These are phyloP conservation scores for Araneus ventricosus DNA, from an alignment of 1,140 invertebrate genomes.

Conservation along the genomic window DNA sequence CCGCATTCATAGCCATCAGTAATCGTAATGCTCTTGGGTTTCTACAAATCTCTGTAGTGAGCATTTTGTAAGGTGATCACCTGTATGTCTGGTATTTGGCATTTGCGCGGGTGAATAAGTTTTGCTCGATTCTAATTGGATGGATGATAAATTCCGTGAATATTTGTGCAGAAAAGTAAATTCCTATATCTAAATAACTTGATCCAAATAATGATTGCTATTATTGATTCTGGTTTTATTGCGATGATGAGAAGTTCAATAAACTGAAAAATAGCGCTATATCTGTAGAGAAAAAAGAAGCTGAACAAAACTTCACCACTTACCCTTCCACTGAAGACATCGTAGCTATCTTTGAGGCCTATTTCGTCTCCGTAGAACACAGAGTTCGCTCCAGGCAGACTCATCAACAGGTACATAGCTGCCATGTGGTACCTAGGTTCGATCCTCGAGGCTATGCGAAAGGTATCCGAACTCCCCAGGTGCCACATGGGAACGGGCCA, in stretches of 20 bases:
- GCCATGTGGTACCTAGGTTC: slow-evolving; percentile 84
- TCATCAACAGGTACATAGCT: slow-evolving; percentile 85
- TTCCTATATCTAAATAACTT: too few relatives aligned
- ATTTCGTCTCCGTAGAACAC: slow-evolving; percentile 92
- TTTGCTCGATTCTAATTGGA: too few relatives aligned
- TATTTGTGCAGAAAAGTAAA: too few relatives aligned
- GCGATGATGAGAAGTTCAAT: background rate
- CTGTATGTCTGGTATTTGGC: too few relatives aligned
- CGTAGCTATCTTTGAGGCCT: slow-evolving; percentile 78
- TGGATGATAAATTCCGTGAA: too few relatives aligned
- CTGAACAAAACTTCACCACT: slow-evolving; percentile 18
- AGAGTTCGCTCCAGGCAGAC: slow-evolving; percentile 88
- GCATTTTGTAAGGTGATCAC: too few relatives aligned
- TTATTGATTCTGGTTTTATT: background rate
- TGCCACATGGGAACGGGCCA: slow-evolving; percentile 84
- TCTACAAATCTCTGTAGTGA: too few relatives aligned
- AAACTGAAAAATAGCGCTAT: background rate
- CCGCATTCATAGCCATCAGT: too few relatives aligned
- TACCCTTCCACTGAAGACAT: slow-evolving; percentile 76
- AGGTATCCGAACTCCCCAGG: slow-evolving; percentile 84
- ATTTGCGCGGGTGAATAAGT: too few relatives aligned
- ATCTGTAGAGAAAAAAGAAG: background rate
- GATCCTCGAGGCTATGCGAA: slow-evolving; percentile 81
- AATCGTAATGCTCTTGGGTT: too few relatives aligned
- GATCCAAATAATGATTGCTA: background rate